Conservation (phyloP, 2,888 invertebrate species). For the Sarcophaga rosellei region DNA sequence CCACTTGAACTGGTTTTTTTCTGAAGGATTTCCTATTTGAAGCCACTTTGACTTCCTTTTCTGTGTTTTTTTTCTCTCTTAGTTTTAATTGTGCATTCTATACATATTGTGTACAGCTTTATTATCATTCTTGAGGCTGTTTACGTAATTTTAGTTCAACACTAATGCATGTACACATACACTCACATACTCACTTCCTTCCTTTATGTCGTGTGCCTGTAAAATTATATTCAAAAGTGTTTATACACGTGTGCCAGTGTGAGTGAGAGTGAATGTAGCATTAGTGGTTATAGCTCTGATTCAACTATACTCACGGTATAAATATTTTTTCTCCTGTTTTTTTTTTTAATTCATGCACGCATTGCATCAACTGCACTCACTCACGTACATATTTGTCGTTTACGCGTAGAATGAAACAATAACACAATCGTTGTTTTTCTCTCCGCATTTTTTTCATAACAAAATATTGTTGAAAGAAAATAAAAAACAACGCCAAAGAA, state of each 20-base stretch:
- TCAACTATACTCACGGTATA: neutral
- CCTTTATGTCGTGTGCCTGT: constrained; percentile 12
- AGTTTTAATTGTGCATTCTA: constrained; percentile 20
- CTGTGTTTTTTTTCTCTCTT: constrained; percentile 22
- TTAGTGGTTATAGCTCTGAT: constrained; percentile 16
- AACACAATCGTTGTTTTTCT: constrained; percentile 41
- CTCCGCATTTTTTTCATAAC: constrained; percentile 44
- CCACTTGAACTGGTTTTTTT: constrained; percentile 48
- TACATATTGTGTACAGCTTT: constrained; percentile 18
- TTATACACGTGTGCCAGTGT: constrained; percentile 1
- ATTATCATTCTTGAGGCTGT: constrained; percentile 54
- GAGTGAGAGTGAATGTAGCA: constrained; percentile 12
- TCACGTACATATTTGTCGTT: constrained; percentile 49
- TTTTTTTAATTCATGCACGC: constrained; percentile 27
- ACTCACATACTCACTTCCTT: constrained; percentile 32
- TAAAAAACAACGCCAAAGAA: constrained; percentile 10
- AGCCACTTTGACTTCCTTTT: constrained; percentile 60
- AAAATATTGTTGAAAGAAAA: neutral
- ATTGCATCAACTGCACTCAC: constrained; percentile 52
- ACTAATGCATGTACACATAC: constrained; percentile 21
- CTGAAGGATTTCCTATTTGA: constrained; percentile 65
- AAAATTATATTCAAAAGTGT: neutral
- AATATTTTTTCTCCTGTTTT: no score
- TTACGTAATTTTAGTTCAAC: constrained; percentile 49
- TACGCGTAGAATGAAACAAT: constrained; percentile 67